phyloP scores from a whole-genome alignment of 2,888 invertebrate species.

The Timema cristinae region DNA sequence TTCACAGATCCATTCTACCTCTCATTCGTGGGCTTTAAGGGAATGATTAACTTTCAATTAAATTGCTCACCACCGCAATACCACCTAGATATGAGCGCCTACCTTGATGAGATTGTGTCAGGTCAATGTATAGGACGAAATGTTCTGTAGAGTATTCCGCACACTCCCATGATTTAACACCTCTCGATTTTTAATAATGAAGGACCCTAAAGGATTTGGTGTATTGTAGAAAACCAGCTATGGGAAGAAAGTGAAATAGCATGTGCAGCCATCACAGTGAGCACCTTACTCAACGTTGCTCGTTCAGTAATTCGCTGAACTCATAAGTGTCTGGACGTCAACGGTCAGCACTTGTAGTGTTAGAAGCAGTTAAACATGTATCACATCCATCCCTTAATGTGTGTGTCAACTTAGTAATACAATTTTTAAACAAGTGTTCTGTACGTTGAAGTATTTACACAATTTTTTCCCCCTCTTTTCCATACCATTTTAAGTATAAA shows the following conservation, averaged over 20 bases:
- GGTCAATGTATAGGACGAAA: neutral
- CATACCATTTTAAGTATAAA: too few relatives aligned
- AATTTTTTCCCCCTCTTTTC: too few relatives aligned
- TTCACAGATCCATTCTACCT: neutral
- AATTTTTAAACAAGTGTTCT: too few relatives aligned
- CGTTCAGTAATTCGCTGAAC: too few relatives aligned
- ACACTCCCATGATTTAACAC: neutral
- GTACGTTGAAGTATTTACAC: too few relatives aligned
- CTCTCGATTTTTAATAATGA: neutral
- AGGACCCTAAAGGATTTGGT: neutral
- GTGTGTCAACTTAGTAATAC: too few relatives aligned
- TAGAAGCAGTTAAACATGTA: too few relatives aligned
- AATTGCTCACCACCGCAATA: neutral
- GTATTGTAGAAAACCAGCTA: neutral
- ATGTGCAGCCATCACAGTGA: neutral
- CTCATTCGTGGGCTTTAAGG: neutral
- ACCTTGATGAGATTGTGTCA: too few relatives aligned
- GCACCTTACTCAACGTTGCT: too few relatives aligned
- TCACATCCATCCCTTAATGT: too few relatives aligned
- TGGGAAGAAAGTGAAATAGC: neutral
- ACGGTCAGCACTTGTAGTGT: too few relatives aligned
- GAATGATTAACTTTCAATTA: neutral
- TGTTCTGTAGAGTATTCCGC: neutral
- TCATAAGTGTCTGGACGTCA: too few relatives aligned
- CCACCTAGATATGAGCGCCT: neutral